Conservation (phyloP, 2,888 invertebrate species). For the Lycaena phlaeas region DNA sequence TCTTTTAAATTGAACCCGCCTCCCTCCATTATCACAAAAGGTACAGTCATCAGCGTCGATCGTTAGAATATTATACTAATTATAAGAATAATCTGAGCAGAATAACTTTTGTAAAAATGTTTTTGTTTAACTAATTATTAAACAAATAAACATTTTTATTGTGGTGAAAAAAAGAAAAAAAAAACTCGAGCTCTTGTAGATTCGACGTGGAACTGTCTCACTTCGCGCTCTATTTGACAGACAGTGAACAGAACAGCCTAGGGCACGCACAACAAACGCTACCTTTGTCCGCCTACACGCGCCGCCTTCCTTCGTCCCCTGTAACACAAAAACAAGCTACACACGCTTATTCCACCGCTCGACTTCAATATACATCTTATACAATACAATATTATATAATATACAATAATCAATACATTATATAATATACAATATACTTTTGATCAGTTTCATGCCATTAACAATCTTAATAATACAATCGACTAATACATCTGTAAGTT, state of each 20-base stretch:
- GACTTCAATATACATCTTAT: constrained; percentile 17
- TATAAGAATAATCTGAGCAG: constrained; percentile 10
- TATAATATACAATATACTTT: too few species aligned
- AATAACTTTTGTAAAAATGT: constrained; percentile 3
- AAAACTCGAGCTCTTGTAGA: constrained; percentile 29
- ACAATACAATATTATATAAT: too few species aligned
- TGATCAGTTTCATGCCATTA: too few species aligned
- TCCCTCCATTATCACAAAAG: constrained; percentile 26
- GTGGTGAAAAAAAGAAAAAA: constrained; percentile 19
- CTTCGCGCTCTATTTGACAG: constrained; percentile 65
- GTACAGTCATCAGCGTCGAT: constrained; percentile 21
- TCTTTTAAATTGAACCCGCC: constrained; percentile 26
- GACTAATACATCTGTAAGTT: too few species aligned
- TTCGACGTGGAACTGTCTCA: constrained; percentile 60
- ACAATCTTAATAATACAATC: too few species aligned
- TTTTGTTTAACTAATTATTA: constrained; percentile 3
- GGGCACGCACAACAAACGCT: constrained; percentile 73
- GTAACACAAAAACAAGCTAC: constrained; percentile 71
- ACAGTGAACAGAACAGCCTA: constrained; percentile 73
- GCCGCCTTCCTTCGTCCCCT: constrained; percentile 63
- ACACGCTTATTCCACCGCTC: constrained; percentile 52
- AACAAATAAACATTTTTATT: not conserved
- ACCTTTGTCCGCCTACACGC: constrained; percentile 66
- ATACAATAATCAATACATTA: too few species aligned
- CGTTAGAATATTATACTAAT: constrained; percentile 22